Evolutionary conservation across 2,888 invertebrate genomes (phyloP), one percentile per base, ranked within the genome.

Genomic region (Dendrolimus pini): DNA sequence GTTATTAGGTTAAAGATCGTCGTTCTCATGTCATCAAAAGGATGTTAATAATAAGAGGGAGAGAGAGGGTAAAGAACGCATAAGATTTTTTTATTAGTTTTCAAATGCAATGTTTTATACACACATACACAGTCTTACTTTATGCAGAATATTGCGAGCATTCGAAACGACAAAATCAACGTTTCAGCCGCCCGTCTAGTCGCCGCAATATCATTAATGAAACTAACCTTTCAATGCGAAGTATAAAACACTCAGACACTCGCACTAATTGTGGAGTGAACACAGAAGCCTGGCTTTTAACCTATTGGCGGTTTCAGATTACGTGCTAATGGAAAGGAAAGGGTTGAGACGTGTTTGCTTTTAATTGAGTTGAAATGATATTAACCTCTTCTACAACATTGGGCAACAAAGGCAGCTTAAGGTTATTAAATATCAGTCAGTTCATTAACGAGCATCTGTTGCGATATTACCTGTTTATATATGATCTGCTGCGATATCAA

Each of bases 281-380:
- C 71, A 70, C 71, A 73, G 65, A 61, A 62, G 63, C 60, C 54
- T 61, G 54, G 72, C 78, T 79, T 80, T 80, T 75, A 79, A 64
- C 71, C 72, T 75, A 77, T 77, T 75, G 70, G 65, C 56, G 72
- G 83, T 80, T 70, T 85, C 69, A 65, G 69, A 72, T 85, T 83
- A 74, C 80, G 56, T 58, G 58, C 74, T 82, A 84, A 84, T 82
- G 80, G 76, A 61, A 56, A 61, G 58, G 65, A 74, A 81, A 80
- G 81, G 83, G 81, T 78, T 78, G 69, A 9, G 47, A 59, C 55
- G 57, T 61, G 62, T 64, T 65, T 64, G 63, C 61, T 54, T 60
- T 63, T 61, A 60, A 68, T 68, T 72, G 63, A 59, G 66, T 62
- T 59, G 58, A 58, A 59, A 60, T 9, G 41, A 30, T 55, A 18